Evolutionary conservation across 2,888 invertebrate species (phyloP).

Genomic region (Lydus trimaculatus): DNA sequence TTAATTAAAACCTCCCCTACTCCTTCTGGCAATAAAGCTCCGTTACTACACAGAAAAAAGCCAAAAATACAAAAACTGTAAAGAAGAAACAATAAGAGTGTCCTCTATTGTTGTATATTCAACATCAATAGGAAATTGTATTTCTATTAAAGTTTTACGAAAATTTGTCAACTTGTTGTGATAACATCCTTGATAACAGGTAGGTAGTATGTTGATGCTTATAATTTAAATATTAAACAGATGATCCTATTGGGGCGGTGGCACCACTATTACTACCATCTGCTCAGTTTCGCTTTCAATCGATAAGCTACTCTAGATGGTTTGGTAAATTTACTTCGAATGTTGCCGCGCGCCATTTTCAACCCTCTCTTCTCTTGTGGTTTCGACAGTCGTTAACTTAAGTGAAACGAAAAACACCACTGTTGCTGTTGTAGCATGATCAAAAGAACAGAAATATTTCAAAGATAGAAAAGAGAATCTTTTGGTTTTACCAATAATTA

Average conservation of each 20-base stretch:
- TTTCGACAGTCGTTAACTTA: neutral
- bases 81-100: neutral
- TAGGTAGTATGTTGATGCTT: neutral
- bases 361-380: slow-evolving; percentile 2
- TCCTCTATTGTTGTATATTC: neutral
- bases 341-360: neutral
- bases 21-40: neutral
- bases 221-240: slow-evolving; percentile 2
- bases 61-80: no score
- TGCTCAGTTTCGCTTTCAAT: slow-evolving; percentile 6
- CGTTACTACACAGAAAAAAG: neutral
- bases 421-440: neutral
- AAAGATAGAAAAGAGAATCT: neutral
- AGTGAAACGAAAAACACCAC: neutral
- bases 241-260: neutral
- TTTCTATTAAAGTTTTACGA: neutral
- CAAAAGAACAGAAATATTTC: neutral
- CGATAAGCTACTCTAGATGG: neutral
- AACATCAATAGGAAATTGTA: neutral
- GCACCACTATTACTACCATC: neutral
- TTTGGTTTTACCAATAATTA: neutral
- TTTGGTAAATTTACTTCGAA: neutral
- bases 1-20: neutral
- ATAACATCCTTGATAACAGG: neutral
- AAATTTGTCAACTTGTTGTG: slow-evolving; percentile 3